Base-by-base conservation (phyloP, 2,888 invertebrate species). In the Diarsia rubi region DNA sequence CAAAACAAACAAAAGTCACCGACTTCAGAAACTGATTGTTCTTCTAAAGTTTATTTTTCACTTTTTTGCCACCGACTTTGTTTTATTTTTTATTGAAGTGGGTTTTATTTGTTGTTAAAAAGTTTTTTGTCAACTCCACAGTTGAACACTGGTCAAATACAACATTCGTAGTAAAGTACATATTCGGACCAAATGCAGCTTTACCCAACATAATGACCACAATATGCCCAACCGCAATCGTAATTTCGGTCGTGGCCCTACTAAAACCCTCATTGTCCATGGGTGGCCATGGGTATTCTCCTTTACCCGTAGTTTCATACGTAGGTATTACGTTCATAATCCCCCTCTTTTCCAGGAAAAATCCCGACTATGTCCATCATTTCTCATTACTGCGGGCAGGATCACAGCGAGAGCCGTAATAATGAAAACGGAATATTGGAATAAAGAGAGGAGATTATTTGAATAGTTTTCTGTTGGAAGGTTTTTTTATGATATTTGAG, bases 341-440 rank as follows among this genome's bases (percentile, higher is more conserved):
- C 31, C 19, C 27, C 49, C 9, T 45, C 45, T 68, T 57, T 73
- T 47, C 52, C 74, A 47, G 24, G 31, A 79, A 69, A 69, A 79
- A 74, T 74, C 37, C 44, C n/a, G 59, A 27, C 74, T 69, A 64
- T 67, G 59, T 64, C 68, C 31, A 62, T 83, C 44, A 24, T 69
- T 81, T 52, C 68, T 81, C 80, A 81, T 81, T 81, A 83, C 0
- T 49, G 68, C 27, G 14, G 49, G 16, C 45, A 54, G 64, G 84
- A 83, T 83, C 67, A 68, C 64, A 83, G 45, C 60, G 69, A 49
- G 65, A 52, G 54, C 57, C 65, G 21, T 52, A 83, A 65, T 70
- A 70, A 81, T 81, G 67, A 83, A 66, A 14, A 42, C 67, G 64
- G 64, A 70, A 83, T 83, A 79, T 69, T 79, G 57, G 57, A 73